Evolutionary conservation across 1,140 invertebrate genomes (phyloP), one percentile per base, ranked within the genome.

Genomic region (Acromyrmex heyeri): DNA sequence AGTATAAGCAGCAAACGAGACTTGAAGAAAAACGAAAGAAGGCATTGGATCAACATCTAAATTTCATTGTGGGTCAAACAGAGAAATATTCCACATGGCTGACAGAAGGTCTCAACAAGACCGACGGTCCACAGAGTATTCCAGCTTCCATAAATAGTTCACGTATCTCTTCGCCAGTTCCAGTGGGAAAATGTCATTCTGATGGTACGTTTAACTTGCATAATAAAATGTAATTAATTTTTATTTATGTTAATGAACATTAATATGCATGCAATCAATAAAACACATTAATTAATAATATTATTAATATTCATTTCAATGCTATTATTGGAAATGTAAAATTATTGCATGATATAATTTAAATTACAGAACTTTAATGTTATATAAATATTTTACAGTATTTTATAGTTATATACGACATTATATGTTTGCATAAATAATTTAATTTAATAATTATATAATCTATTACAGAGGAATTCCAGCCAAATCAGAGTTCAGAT

Each of bases 11-110:
- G 89, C 97, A 98, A 92, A 98, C 97, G 30, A 97, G 98, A 89
- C 96, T 99, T 30, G 99, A 99, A 94, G 98, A 99, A 92, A 99
- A 99, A 92, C 96, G 98, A 76, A 99, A 99, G 93, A 98, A 99
- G 92, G 99, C 99, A 0, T 96, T 99, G 61, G 99, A 99, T 96
- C 97, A 99, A 89, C 99, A 99, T 95, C 96, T 99, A 27, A 99
- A 98, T 94, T 99, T 99, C 93, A 99, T 99, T 92, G 99, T 99
- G 64, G 99, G 99, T 95, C 98, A 99, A 95, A 99, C 99, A 0
- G 99, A 99, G 95, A 99, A 99, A 93, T 99, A 99, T 96, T 99
- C 99, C 34, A 97, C 98, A 3, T 97, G 98, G 95, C 94, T 99
- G 48, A 98, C 98, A 10, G 98, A 98, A 94, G 97, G 97, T 77